Evolutionary conservation across 2,888 invertebrate genomes (phyloP).

Genomic region (Parascotia fuliginaria): DNA sequence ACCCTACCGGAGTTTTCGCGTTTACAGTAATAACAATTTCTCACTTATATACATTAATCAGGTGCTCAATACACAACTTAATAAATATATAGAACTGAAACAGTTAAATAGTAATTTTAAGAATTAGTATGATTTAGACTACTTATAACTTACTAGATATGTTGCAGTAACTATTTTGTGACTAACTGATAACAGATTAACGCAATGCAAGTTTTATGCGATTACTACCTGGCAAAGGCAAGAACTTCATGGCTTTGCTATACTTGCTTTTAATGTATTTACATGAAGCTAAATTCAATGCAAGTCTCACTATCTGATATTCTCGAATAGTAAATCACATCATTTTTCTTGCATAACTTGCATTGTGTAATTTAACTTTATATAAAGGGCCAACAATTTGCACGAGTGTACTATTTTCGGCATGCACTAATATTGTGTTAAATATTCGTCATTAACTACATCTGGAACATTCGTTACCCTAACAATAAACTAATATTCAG

Average conservation of each 20-base stretch:
- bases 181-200: constrained; percentile 24
- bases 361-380: constrained; percentile 2
- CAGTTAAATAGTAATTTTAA: constrained; percentile 23
- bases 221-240: background rate
- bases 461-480: background rate
- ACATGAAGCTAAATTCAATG: background rate
- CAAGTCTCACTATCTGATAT: too few relatives aligned
- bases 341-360: too few relatives aligned
- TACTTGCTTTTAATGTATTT: too few relatives aligned
- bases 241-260: too few relatives aligned
- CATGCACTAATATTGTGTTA: constrained; percentile 39
- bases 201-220: background rate
- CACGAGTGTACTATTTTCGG: constrained; percentile 38
- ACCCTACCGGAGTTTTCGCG: constrained; percentile 15
- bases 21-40: constrained; percentile 22
- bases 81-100: constrained; percentile 24
- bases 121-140: constrained; percentile 23
- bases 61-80: constrained; percentile 45
- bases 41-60: constrained; percentile 31
- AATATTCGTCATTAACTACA: constrained; percentile 12
- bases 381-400: constrained; percentile 36
- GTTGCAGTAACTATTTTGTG: constrained; percentile 32
- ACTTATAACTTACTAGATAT: constrained; percentile 15
- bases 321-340: too few relatives aligned
- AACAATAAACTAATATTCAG: background rate